Conservation (phyloP, 2,797 vertebrate genomes). For the Tokudaia muenninki region DNA sequence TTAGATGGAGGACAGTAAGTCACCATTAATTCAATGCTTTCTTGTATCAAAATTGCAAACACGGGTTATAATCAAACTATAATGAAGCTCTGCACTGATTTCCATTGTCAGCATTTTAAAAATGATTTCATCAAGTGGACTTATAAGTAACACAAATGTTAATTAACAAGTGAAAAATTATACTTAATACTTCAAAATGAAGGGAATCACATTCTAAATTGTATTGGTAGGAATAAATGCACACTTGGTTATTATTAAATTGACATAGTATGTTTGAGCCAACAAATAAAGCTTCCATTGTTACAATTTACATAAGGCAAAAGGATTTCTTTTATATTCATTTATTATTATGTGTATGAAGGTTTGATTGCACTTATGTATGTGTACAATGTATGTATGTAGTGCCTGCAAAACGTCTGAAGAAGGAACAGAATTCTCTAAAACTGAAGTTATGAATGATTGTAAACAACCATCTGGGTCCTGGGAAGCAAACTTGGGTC, state of each 20-base stretch:
- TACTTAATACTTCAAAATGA: neutral
- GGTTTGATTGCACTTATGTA: neutral
- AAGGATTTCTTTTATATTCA: neutral
- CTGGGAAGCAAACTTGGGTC: neutral
- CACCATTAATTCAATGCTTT: neutral
- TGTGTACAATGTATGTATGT: too few species aligned
- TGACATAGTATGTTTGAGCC: constrained; percentile 26
- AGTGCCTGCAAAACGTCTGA: neutral
- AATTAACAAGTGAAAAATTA: constrained; percentile 13
- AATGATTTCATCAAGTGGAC: neutral
- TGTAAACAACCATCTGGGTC: neutral
- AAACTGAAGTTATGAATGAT: neutral
- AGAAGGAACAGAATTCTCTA: neutral
- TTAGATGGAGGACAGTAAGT: neutral
- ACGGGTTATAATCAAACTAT: neutral
- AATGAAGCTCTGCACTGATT: neutral
- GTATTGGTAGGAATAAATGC: constrained; percentile 15
- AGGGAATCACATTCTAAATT: neutral
- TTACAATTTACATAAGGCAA: constrained; percentile 64
- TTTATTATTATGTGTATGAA: neutral
- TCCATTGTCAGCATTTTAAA: neutral
- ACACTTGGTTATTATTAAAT: neutral
- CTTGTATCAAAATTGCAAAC: neutral
- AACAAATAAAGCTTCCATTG: constrained; percentile 60
- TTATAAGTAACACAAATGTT: neutral